Base-by-base conservation (phyloP, 1,140 invertebrate genomes). In the Alviniconcha marisindica region DNA sequence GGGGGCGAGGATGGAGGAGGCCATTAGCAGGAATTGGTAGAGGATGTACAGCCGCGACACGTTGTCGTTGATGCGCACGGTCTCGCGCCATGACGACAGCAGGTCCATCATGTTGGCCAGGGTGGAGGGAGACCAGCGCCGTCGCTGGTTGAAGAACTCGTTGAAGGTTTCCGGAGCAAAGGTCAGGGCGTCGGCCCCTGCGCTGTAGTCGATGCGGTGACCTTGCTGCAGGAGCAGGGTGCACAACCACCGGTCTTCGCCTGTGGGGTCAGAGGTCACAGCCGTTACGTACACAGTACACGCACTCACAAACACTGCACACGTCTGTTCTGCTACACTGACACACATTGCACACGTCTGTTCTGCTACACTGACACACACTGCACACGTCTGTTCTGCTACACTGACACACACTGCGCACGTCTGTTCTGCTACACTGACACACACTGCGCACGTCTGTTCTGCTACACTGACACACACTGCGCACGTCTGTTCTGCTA, bases 1-100 rank as follows among this genome's bases (percentile, higher is more conserved):
- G 24, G 97, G 97, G n/a, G 97, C 97, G 83, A 98, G 94, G 89
- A 98, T 97, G 0, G 97, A 98, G 90, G 97, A 97, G 77, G 96
- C 96, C 96, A 98, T 98, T 91, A 98, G 92, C 84, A 94, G 89
- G n/a, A 92, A 92, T 88, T 94, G 92, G 83, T 93, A 93, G 4
- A 93, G 82, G 80, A 95, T 94, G 85, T 95, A 95, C 36, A 94
- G 94, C 18, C 94, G 90, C 12, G 95, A 95, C 82, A 96, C 95
- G 85, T 95, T 95, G 80, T 95, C 94, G 88, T 96, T 96, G 40
- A 94, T 92, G 54, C 92, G 88, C 7, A 95, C 92, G 4, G 95
- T 95, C 77, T 93, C 93, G 84, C 93, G 91, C 88, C 94, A 95
- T 73, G 95, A 94, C 10, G 91, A 89, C 1, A 96, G 88, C 15